Evolutionary conservation across 2,113 vertebrate genomes (phyloP).

Genomic region (Cathartes aura): DNA sequence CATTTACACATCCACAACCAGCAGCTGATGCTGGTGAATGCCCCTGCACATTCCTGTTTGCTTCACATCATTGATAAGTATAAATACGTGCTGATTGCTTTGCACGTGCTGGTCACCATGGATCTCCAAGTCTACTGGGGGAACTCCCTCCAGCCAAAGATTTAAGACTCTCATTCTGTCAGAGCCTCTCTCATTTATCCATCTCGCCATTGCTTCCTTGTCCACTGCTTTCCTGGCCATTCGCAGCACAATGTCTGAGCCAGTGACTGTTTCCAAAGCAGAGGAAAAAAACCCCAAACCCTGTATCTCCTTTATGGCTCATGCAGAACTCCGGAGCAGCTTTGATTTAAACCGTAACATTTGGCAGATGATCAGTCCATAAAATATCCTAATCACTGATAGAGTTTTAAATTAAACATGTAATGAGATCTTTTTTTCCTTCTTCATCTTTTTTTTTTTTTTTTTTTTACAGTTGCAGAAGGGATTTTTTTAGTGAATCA

Average conservation of each 20-base stretch:
- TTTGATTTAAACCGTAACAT: constrained; percentile 28
- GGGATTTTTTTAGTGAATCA: background rate
- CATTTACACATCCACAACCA: background rate
- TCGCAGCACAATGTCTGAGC: background rate
- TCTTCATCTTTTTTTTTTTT: background rate
- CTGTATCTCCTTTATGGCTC: background rate
- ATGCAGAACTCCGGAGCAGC: background rate
- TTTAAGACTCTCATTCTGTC: background rate
- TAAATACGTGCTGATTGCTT: background rate
- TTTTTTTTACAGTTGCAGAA: background rate
- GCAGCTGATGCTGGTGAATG: background rate
- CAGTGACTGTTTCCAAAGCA: background rate
- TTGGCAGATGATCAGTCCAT: constrained; percentile 23
- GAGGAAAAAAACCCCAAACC: background rate
- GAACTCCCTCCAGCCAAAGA: background rate
- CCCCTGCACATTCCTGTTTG: background rate
- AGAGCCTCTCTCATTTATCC: background rate
- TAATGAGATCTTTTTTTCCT: background rate
- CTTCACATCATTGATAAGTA: background rate
- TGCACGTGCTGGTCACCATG: background rate
- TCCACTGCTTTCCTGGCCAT: background rate
- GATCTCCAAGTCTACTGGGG: background rate
- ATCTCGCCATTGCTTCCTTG: background rate
- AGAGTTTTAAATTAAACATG: constrained; percentile 18
- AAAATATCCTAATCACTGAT: background rate